Evolutionary conservation across 2,888 invertebrate genomes (phyloP), one percentile per base, ranked within the genome.

Genomic region (Phytoseiulus persimilis): DNA sequence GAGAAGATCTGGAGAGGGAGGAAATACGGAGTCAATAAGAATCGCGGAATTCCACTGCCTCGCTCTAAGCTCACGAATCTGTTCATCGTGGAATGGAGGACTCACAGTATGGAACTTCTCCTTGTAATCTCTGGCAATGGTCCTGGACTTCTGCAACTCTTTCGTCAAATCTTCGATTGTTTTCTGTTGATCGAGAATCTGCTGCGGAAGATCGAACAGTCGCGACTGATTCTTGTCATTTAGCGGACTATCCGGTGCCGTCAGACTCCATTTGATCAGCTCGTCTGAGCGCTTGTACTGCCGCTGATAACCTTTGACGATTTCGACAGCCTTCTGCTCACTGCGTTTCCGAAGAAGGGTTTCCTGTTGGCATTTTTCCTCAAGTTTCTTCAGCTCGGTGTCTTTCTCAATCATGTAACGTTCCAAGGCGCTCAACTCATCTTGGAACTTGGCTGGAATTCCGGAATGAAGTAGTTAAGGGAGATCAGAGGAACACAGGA

Each of bases 211-310:
- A 39, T 87, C 87, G 33, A 39, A n/a, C 33, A 87, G 87, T 14
- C 87, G 32, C n/a, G 87, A 87, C 31, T 87, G 87, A 32, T 87
- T 87, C 45, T 45, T 33, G 39, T 87, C 87, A 33, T 45, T 87
- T 0, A 87, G 87, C 1, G 87, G 87, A 23, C 87, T 87, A n/a
- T 87, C 87, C 11, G 87, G 87, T 31, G 87, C 87, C 33, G 87
- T 87, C 33, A 87, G 23, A n/a, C 87, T 87, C 87, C 87, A 87
- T n/a, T 87, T 87, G 33, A 87, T 87, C n/a, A 87, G 32, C 33
- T 87, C 87, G 45, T 87, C 87, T 0, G 87, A 87, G 14, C 87
- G 87, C 45, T 87, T 31, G 32, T 87, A 87, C 33, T 87, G 87
- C 18, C 87, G 32, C 31, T 87, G 87, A 23, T 87, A 87, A 31